Evolutionary conservation across 2,888 invertebrate species (phyloP).

Genomic region (Zygothrica quintamaculata): DNA sequence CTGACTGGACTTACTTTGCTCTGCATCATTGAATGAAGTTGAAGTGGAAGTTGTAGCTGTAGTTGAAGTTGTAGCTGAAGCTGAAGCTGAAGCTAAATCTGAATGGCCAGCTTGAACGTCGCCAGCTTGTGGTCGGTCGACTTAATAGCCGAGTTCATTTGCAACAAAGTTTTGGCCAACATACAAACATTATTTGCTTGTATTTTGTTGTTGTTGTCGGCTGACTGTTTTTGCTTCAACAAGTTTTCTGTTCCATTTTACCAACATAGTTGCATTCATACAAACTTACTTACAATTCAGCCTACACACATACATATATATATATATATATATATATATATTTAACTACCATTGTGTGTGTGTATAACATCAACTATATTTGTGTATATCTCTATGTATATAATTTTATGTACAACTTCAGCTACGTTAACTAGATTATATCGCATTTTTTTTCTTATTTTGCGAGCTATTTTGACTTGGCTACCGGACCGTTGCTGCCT

Average conservation of each 20-base stretch:
- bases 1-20: constrained; percentile 16
- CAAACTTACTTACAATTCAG: no score
- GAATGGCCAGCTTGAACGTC: constrained; percentile 24
- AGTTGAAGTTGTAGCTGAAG: constrained; percentile 4
- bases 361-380: constrained; percentile 42
- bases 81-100: constrained; percentile 6
- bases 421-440: constrained; percentile 54
- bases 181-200: constrained; percentile 48
- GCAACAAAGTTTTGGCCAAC: constrained; percentile 61
- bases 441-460: constrained; percentile 61
- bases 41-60: not conserved
- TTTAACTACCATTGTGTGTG: constrained; percentile 9
- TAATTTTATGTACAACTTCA: constrained; percentile 31
- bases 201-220: constrained; percentile 11
- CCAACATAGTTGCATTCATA: constrained; percentile 31
- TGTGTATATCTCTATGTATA: constrained; percentile 18
- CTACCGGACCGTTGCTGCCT: not conserved
- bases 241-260: constrained; percentile 69
- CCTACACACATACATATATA: constrained; percentile 10
- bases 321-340: no score
- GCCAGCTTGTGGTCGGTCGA: constrained; percentile 59
- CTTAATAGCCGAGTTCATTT: constrained; percentile 53
- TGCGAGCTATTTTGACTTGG: constrained; percentile 50
- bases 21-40: constrained; percentile 14
- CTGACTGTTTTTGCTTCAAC: constrained; percentile 57